phyloP scores from a whole-genome alignment of 2,888 invertebrate species.

The Parochlus steinenii region DNA sequence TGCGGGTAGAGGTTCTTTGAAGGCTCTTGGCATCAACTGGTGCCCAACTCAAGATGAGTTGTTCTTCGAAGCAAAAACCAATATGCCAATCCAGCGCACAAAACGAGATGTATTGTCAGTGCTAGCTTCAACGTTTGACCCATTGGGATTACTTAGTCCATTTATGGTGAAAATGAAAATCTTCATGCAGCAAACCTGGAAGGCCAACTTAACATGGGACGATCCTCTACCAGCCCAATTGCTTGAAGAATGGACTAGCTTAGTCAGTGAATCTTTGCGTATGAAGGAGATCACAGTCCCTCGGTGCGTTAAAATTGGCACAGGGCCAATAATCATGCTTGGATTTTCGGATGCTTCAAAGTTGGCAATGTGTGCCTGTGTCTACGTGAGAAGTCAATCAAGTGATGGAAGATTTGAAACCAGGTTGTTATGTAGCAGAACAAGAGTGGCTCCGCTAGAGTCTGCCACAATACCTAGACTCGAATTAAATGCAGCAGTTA shows the following conservation, averaged over 20 bases:
- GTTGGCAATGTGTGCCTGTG: neutral
- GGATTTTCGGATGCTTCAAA: neutral
- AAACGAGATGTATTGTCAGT: constrained; percentile 14
- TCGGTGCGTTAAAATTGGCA: no score
- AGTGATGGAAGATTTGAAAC: neutral
- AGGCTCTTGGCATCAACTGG: constrained; percentile 10
- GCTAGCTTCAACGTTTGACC: constrained; percentile 13
- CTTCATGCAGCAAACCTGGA: no score
- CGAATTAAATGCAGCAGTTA: constrained; percentile 11
- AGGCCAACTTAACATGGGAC: no score
- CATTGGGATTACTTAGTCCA: constrained; percentile 8
- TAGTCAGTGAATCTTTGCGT: no score
- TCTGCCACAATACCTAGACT: neutral
- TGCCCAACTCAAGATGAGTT: constrained; percentile 8
- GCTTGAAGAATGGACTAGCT: no score
- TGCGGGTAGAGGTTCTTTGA: no score
- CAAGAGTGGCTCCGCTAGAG: constrained; percentile 1
- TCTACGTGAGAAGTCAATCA: neutral
- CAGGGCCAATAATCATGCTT: no score
- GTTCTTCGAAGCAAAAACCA: constrained; percentile 8
- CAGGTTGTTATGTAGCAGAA: neutral
- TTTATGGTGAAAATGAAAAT: neutral
- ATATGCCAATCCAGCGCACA: constrained; percentile 6
- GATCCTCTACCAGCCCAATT: no score
- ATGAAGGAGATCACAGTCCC: no score